Percentiles rank a stretch among this genome's conserved stretches.
These are phyloP conservation scores for Acronicta aceris DNA, from an alignment of 2,888 invertebrate species.

Conservation along the genomic window DNA sequence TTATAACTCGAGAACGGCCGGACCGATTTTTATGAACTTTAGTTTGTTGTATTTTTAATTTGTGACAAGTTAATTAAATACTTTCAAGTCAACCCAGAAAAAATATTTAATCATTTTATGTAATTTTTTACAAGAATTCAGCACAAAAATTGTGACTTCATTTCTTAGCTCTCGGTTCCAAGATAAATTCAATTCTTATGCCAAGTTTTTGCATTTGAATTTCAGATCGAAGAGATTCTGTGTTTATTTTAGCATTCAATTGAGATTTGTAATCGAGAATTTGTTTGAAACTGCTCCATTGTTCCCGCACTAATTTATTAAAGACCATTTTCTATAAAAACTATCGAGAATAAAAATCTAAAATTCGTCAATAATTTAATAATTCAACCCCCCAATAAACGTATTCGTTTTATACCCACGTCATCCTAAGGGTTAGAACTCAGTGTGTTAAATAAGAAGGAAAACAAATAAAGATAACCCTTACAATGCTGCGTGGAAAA, in stretches of 20 bases:
- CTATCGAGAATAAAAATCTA: background rate
- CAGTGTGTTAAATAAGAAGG: conserved; percentile 63
- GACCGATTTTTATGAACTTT: no score
- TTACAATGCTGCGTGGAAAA: conserved; percentile 40
- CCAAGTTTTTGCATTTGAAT: conserved; percentile 76
- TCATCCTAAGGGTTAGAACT: conserved; percentile 26
- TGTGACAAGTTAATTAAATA: background rate
- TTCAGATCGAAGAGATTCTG: conserved; percentile 69
- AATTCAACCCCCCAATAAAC: conserved; percentile 12
- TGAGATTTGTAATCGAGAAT: conserved; percentile 60
- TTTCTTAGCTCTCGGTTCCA: conserved; percentile 57
- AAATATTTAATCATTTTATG: background rate
- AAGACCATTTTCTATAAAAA: background rate
- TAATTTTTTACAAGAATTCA: conserved; percentile 9
- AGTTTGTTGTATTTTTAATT: no score
- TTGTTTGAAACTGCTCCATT: conserved; percentile 42
- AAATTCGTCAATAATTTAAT: background rate
- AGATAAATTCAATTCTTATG: conserved; percentile 63
- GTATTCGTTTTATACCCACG: conserved; percentile 35
- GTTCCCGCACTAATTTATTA: conserved; percentile 1
- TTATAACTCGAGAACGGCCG: no score
- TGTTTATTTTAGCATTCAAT: conserved; percentile 72
- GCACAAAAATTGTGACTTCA: conserved; percentile 16
- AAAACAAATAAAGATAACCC: conserved; percentile 65
- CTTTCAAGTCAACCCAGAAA: background rate